Conservation (phyloP, 2,797 vertebrate species). For the Poliocrania exsul region DNA sequence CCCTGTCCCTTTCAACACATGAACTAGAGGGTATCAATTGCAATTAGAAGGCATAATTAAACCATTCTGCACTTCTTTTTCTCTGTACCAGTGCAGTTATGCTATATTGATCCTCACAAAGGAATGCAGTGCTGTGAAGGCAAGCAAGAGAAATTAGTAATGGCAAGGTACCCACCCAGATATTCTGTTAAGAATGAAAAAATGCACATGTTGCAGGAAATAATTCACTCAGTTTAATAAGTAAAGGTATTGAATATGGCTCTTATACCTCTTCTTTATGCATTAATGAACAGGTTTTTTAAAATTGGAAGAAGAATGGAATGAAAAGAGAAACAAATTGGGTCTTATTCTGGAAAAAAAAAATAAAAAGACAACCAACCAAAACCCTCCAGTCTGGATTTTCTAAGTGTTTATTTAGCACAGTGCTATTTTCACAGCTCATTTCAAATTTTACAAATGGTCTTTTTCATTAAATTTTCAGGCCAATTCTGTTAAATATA, state of each 20-base stretch:
- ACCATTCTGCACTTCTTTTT: not conserved
- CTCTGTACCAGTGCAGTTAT: not conserved
- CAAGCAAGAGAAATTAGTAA: not conserved
- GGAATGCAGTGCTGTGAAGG: not conserved
- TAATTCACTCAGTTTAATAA: not conserved
- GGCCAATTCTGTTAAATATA: not conserved
- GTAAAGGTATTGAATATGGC: not conserved
- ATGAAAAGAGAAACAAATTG: not conserved
- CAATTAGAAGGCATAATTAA: not conserved
- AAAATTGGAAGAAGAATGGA: not conserved
- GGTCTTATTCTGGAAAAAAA: not conserved
- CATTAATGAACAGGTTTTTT: not conserved
- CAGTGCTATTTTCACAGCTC: not conserved
- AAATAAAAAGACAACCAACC: too few species aligned
- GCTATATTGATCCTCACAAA: accelerated
- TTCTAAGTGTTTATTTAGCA: not conserved
- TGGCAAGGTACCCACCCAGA: not conserved
- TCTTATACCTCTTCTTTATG: not conserved
- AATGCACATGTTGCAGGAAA: not conserved
- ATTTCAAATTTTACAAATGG: not conserved
- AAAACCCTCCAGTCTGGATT: not conserved
- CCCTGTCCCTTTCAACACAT: not conserved
- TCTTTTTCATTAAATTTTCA: not conserved
- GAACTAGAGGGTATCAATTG: not conserved
- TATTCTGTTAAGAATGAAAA: not conserved